phyloP scores from a whole-genome alignment of 2,888 invertebrate genomes.

The Poecilus cupreus region DNA sequence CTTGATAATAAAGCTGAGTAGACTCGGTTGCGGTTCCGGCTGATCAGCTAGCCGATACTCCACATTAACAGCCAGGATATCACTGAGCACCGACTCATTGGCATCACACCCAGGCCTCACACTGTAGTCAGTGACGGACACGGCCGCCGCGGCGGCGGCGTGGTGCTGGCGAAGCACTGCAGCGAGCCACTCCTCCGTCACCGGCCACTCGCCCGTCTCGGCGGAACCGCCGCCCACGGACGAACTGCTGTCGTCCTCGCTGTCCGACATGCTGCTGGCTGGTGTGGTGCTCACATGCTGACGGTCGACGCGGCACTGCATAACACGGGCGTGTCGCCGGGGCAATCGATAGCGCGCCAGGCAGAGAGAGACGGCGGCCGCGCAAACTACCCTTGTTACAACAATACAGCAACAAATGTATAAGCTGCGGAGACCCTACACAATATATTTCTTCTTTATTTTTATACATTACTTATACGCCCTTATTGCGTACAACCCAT shows the following conservation, averaged over 20 bases:
- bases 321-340: slow-evolving; percentile 66
- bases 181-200: slow-evolving; percentile 77
- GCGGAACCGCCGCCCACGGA: slow-evolving; percentile 67
- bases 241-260: slow-evolving; percentile 73
- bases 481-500: background rate
- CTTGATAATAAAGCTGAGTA: slow-evolving; percentile 80
- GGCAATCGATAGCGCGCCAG: slow-evolving; percentile 72
- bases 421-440: no score
- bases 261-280: slow-evolving; percentile 65
- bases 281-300: background rate
- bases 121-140: slow-evolving; percentile 73
- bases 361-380: slow-evolving; percentile 54
- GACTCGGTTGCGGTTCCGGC: slow-evolving; percentile 63
- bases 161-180: slow-evolving; percentile 74
- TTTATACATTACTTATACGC: background rate
- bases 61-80: slow-evolving; percentile 85
- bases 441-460: no score
- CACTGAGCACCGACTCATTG: slow-evolving; percentile 84
- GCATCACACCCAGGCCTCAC: slow-evolving; percentile 78
- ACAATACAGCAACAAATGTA: no score
- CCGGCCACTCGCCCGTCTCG: slow-evolving; percentile 72
- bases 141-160: no score
- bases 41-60: slow-evolving; percentile 75
- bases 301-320: background rate
- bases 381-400: background rate